Base-by-base conservation (phyloP, 2,888 invertebrate species). In the Scaptomyza polygonia region DNA sequence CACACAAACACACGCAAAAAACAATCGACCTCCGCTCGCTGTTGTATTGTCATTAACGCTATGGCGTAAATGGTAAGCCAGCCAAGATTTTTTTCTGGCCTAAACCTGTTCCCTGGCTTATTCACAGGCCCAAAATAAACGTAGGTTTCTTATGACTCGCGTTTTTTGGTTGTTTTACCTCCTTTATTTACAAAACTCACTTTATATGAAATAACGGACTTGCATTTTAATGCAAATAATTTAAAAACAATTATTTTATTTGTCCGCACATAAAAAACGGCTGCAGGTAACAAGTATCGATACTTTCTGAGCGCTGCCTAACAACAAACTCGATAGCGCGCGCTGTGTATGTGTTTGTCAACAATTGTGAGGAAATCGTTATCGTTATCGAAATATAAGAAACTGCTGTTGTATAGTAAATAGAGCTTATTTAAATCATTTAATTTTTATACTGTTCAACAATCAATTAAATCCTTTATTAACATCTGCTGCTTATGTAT, bases 11-110 rank as follows among this genome's bases (percentile, higher is more conserved):
- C 62, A 59, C 48, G 58, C 52, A 85, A 68, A 85, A 68, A 87
- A 88, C 84, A 88, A 86, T 88, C 76, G 84, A 88, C 88, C 88
- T 85, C 84, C 84, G 80, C 65, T 80, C 55, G 65, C 43, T 74
- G 74, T 63, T 74, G 78, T 77, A 78, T 77, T 79, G 76, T 76
- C 79, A 79, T 77, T 75, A 75, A 79, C 79, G 79, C 66, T 83
- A 57, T 84, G 80, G 86, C 84, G 86, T 84, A 86, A 84, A 88
- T 86, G 84, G 83, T 84, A 83, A 84, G 83, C 80, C 82, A 87
- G 77, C 72, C 71, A 86, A 68, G 77, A 49, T 86, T 80, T 81
- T 81, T 86, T 83, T 78, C 75, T 86, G 88, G 88, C 78, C 88
- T 80, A 84, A 88, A 85, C 86, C 88, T 88, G 88, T 87, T 84